These are phyloP conservation scores for Argya squamiceps DNA, from an alignment of 2,797 vertebrate genomes.

Conservation along the genomic window DNA sequence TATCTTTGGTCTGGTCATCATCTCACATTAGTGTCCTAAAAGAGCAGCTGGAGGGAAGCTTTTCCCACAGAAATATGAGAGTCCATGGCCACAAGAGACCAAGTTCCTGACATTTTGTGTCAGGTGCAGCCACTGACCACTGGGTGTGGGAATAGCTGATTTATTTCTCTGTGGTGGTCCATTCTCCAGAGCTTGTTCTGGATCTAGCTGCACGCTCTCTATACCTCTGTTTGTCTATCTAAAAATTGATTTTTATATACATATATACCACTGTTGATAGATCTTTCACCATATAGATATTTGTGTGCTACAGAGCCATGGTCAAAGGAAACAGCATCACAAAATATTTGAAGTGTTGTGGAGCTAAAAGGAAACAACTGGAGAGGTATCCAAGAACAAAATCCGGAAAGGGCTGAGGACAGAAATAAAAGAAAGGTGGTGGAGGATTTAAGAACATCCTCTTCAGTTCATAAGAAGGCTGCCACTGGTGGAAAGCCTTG, in stretches of 20 bases:
- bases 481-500: not conserved
- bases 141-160: not conserved
- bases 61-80: not conserved
- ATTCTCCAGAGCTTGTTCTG: not conserved
- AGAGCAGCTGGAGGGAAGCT: not conserved
- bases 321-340: not conserved
- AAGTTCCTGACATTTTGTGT: not conserved
- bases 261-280: accelerated
- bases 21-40: not conserved
- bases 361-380: not conserved
- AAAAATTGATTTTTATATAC: not conserved
- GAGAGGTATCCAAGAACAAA: not conserved
- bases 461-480: not conserved
- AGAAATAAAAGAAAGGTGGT: not conserved
- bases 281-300: not conserved
- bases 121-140: not conserved
- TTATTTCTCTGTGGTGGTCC: not conserved
- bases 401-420: not conserved
- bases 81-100: accelerated
- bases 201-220: not conserved
- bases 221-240: not conserved
- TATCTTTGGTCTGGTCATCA: not conserved
- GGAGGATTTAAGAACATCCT: not conserved
- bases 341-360: not conserved
- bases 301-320: not conserved